Conservation (phyloP, 2,888 invertebrate genomes). For the Lasioglossum calceatum region DNA sequence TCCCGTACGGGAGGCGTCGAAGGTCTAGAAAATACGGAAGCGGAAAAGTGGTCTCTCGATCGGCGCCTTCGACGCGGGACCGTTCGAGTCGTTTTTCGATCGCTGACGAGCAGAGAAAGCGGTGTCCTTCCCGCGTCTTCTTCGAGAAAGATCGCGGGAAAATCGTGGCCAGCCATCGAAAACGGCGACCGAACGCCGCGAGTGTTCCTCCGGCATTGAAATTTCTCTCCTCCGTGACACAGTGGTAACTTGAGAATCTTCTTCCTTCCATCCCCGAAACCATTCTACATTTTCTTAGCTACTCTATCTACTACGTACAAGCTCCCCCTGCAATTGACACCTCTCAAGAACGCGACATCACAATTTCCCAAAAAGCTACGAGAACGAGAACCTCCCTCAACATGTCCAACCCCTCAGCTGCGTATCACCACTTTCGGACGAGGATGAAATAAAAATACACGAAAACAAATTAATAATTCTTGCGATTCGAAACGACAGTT, state of each 20-base stretch:
- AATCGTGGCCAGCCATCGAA: not conserved
- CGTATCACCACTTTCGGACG: no score
- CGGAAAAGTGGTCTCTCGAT: slow-evolving; percentile 16
- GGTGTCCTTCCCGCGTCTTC: not conserved
- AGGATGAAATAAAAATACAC: not conserved
- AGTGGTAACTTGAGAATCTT: not conserved
- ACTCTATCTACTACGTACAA: slow-evolving; percentile 5
- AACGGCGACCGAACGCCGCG: not conserved
- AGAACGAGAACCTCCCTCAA: not conserved
- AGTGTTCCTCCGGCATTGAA: not conserved
- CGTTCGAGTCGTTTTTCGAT: slow-evolving; percentile 12
- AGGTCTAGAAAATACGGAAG: slow-evolving; percentile 28
- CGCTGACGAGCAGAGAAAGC: slow-evolving; percentile 40
- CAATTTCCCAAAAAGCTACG: not conserved
- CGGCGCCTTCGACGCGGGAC: slow-evolving; percentile 30
- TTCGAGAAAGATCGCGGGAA: not conserved
- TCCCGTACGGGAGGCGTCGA: slow-evolving; percentile 16
- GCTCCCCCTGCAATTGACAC: not conserved
- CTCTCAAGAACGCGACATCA: not conserved
- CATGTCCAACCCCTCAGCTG: not conserved
- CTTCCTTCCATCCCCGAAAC: not conserved
- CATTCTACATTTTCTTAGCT: slow-evolving; percentile 8
- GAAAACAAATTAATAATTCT: not conserved
- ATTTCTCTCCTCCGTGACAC: not conserved
- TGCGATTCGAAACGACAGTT: not conserved